Conservation (phyloP, 2,888 invertebrate genomes). For the Luffia ferchaultella region DNA sequence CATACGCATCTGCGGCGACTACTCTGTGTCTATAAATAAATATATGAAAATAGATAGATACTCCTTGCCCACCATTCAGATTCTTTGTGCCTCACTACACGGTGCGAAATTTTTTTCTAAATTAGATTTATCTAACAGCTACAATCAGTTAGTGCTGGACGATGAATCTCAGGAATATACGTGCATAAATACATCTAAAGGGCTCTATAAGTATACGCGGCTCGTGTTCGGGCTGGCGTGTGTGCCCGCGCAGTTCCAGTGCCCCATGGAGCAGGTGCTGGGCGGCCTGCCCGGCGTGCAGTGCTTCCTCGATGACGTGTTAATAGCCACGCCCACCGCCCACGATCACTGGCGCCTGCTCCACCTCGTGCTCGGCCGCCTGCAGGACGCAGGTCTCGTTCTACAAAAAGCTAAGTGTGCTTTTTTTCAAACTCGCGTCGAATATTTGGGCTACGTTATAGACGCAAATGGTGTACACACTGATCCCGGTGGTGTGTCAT, state of each 20-base stretch:
- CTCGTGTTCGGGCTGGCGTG: constrained; percentile 23
- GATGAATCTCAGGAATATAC: constrained; percentile 15
- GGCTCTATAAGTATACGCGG: constrained; percentile 21
- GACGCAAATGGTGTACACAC: neutral
- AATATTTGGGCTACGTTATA: neutral
- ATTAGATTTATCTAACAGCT: constrained; percentile 15
- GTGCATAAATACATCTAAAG: constrained; percentile 21
- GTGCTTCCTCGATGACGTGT: constrained; percentile 7
- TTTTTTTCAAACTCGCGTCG: neutral
- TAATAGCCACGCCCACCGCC: constrained; percentile 1
- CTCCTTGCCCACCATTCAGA: constrained; percentile 18
- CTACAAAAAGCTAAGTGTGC: neutral
- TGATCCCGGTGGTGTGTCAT: neutral
- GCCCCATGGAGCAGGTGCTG: constrained; percentile 19
- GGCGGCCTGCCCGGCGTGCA: constrained; percentile 3
- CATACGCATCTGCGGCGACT: constrained; percentile 16
- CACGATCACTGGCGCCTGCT: neutral
- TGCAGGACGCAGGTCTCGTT: neutral
- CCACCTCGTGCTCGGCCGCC: neutral
- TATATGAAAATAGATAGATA: constrained; percentile 19
- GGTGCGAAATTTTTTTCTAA: constrained; percentile 18
- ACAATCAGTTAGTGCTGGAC: no score
- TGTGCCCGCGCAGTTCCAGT: constrained; percentile 27
- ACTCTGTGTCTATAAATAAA: constrained; percentile 20
- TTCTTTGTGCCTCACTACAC: constrained; percentile 16